phyloP scores from a whole-genome alignment of 2,113 vertebrate species.

The Clarias magur region DNA sequence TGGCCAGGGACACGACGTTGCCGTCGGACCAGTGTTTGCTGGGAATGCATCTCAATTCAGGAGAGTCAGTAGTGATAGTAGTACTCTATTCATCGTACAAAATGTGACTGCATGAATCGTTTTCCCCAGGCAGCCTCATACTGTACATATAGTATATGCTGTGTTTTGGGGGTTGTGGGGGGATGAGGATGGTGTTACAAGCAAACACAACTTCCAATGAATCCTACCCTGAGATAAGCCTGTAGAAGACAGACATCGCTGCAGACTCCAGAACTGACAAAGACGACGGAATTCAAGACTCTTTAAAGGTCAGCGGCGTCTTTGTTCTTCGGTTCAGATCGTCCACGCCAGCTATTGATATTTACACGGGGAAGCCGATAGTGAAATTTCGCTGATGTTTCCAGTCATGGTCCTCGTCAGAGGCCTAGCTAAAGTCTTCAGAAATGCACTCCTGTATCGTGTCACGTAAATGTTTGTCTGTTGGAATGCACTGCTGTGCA shows the following conservation, averaged over 20 bases:
- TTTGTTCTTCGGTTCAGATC: slow-evolving; percentile 34
- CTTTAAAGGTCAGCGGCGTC: slow-evolving; percentile 43
- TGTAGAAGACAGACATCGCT: slow-evolving; percentile 25
- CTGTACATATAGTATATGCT: not conserved
- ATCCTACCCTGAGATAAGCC: slow-evolving; percentile 37
- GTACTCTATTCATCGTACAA: not conserved
- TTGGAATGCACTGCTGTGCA: slow-evolving; percentile 76
- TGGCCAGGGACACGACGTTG: no score
- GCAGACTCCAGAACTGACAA: slow-evolving; percentile 31
- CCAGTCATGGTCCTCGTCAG: slow-evolving; percentile 74
- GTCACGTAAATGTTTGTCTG: slow-evolving; percentile 74
- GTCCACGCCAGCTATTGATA: slow-evolving; percentile 52
- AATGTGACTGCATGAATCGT: not conserved
- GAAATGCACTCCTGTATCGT: slow-evolving; percentile 70
- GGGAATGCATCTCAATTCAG: no score
- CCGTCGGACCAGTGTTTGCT: no score
- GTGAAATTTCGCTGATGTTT: slow-evolving; percentile 58
- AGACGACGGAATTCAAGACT: slow-evolving; percentile 19
- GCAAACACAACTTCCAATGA: not conserved
- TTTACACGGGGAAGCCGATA: slow-evolving; percentile 53
- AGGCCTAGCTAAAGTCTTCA: slow-evolving; percentile 53
- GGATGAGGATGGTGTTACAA: not conserved
- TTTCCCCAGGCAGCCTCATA: not conserved
- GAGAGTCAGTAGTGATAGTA: no score
- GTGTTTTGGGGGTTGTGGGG: not conserved